Conservation (phyloP, 2,888 invertebrate species). For the Lumbricus terrestris region DNA sequence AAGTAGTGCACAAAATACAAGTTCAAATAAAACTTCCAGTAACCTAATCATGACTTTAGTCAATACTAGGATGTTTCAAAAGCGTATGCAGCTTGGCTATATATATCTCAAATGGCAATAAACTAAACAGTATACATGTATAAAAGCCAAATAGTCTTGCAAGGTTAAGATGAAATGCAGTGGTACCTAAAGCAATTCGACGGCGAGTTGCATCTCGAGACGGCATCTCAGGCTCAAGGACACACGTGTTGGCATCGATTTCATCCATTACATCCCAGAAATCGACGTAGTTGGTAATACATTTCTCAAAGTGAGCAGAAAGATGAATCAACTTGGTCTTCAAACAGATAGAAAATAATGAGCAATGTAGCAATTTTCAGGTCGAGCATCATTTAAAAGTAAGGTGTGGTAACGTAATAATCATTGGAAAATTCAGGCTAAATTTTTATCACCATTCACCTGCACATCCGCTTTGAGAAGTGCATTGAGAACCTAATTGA, state of each 20-base stretch:
- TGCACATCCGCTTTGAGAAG: no score
- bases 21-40: not conserved
- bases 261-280: slow-evolving; percentile 57
- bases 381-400: not conserved
- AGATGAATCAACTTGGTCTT: slow-evolving; percentile 41
- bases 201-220: slow-evolving; percentile 47
- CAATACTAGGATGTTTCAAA: not conserved
- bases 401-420: not conserved
- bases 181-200: slow-evolving; percentile 55
- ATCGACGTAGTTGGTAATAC: slow-evolving; percentile 45
- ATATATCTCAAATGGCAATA: not conserved
- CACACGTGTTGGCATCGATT: slow-evolving; percentile 56
- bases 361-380: not conserved
- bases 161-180: not conserved
- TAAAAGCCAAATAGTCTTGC: not conserved
- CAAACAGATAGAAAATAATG: not conserved
- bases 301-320: slow-evolving; percentile 48
- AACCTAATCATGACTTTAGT: not conserved
- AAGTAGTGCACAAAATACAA: not conserved
- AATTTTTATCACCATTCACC: no score
- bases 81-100: not conserved
- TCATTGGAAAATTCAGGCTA: no score
- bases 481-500: no score
- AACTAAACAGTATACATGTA: not conserved
- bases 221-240: slow-evolving; percentile 58